phyloP scores from a whole-genome alignment of 2,797 vertebrate genomes.

The Morelia viridis region DNA sequence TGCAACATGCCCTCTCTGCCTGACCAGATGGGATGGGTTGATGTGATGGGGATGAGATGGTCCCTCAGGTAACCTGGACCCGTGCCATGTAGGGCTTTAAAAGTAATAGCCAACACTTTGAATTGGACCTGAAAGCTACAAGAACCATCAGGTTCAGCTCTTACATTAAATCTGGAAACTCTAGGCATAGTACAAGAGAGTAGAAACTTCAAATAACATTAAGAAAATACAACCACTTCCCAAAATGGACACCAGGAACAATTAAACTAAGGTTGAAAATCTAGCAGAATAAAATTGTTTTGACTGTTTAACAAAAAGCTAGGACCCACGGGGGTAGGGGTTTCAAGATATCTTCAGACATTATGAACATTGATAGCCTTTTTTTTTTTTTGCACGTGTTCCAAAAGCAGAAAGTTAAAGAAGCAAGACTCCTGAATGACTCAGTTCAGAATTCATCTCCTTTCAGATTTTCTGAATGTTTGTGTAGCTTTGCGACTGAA shows the following conservation, averaged over 20 bases:
- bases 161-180: background rate
- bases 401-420: background rate
- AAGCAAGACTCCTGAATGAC: background rate
- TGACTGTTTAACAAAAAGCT: background rate
- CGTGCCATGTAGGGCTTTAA: no score
- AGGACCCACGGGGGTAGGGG: background rate
- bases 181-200: background rate
- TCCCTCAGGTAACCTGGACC: no score
- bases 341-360: background rate
- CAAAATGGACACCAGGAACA: background rate
- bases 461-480: background rate
- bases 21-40: no score
- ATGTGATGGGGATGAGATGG: no score
- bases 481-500: background rate
- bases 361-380: background rate
- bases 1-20: no score
- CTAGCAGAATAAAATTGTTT: background rate
- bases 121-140: background rate
- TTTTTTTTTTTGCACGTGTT: background rate
- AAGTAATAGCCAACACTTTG: no score
- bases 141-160: background rate
- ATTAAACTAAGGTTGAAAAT: background rate
- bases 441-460: background rate
- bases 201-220: background rate
- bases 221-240: background rate